Conservation (phyloP, 2,888 invertebrate genomes). For the Mesorhabditis spiculigera region DNA sequence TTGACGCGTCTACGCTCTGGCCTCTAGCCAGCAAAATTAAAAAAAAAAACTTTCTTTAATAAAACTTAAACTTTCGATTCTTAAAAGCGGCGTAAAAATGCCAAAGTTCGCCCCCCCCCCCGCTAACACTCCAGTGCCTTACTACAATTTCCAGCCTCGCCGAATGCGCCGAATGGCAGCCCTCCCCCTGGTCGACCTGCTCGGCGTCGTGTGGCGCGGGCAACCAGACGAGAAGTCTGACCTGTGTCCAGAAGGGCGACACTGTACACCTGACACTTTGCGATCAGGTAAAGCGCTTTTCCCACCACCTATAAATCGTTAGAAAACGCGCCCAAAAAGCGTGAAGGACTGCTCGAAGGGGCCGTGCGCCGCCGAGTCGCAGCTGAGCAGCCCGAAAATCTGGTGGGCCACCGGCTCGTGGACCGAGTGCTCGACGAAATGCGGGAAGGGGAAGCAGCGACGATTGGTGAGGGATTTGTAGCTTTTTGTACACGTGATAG, state of each 20-base stretch:
- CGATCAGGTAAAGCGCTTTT: not conserved
- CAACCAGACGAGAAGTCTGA: conserved; percentile 45
- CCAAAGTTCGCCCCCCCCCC: no score
- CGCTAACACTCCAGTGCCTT: no score
- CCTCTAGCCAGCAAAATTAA: not conserved
- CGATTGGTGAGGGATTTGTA: conserved; percentile 28
- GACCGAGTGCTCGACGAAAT: conserved; percentile 60
- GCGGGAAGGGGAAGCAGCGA: conserved; percentile 60
- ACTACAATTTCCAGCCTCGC: not conserved
- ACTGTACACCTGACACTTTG: not conserved
- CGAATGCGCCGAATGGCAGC: conserved; percentile 50
- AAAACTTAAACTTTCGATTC: not conserved
- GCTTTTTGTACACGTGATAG: no score
- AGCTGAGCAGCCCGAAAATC: conserved; percentile 19
- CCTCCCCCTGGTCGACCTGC: conserved; percentile 51
- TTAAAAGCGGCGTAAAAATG: not conserved
- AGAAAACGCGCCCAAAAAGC: conserved; percentile 27
- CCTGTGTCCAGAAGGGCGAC: conserved; percentile 24
- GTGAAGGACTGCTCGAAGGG: conserved; percentile 38
- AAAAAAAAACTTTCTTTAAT: not conserved
- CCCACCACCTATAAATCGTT: conserved; percentile 8
- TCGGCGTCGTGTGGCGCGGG: conserved; percentile 57
- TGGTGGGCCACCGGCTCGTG: conserved; percentile 53
- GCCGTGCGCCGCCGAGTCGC: conserved; percentile 19
- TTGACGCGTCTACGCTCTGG: not conserved